phyloP scores from a whole-genome alignment of 2,113 vertebrate species.

The Aepyceros melampus region DNA sequence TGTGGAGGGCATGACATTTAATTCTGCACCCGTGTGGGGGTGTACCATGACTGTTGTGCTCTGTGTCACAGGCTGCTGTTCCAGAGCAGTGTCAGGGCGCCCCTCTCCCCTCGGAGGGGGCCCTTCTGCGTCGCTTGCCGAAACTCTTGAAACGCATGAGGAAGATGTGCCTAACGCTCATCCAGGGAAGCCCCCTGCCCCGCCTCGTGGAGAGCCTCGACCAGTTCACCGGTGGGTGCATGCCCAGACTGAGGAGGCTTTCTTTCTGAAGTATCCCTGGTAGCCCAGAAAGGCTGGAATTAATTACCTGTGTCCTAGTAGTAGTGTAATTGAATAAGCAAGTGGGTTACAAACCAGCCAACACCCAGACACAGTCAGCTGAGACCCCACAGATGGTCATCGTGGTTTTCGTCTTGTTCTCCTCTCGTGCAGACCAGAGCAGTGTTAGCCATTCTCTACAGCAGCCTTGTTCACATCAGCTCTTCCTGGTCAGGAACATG shows the following conservation, averaged over 20 bases:
- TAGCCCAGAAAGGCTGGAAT: neutral
- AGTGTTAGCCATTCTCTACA: neutral
- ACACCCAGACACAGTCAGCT: neutral
- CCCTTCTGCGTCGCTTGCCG: conserved; percentile 88
- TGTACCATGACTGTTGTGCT: neutral
- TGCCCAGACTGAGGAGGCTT: neutral
- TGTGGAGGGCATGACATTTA: neutral
- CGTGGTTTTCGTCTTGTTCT: neutral
- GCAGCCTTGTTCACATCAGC: neutral
- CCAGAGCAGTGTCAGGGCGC: conserved; percentile 35
- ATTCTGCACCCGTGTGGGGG: rapidly evolving
- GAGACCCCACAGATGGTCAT: neutral
- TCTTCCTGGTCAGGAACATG: neutral
- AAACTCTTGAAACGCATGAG: conserved; percentile 89
- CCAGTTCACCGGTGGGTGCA: conserved; percentile 87
- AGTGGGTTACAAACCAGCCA: neutral
- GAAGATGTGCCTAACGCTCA: conserved; percentile 87
- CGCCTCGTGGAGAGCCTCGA: conserved; percentile 90
- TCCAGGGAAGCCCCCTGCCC: conserved; percentile 84
- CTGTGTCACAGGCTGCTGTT: conserved; percentile 33
- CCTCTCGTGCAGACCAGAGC: neutral
- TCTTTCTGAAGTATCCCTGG: neutral
- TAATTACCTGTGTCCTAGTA: neutral
- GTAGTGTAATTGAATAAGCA: neutral
- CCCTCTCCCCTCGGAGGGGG: conserved; percentile 22